phyloP scores from a whole-genome alignment of 2,888 invertebrate species.

The Cephus runcator region DNA sequence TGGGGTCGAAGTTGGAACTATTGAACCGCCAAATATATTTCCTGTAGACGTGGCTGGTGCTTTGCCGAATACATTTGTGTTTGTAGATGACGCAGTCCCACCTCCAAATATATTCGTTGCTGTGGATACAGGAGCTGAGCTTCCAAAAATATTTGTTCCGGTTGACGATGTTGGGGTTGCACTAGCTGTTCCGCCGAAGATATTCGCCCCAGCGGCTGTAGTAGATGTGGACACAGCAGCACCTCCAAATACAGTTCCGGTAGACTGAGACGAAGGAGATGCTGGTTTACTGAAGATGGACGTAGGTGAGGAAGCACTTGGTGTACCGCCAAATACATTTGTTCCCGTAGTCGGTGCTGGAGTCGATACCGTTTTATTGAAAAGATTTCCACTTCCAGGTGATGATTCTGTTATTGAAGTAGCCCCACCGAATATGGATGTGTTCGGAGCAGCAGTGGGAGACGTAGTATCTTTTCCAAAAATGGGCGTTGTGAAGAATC shows the following conservation, averaged over 20 bases:
- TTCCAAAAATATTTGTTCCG: not conserved
- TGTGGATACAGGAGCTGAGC: not conserved
- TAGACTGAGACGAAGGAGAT: not conserved
- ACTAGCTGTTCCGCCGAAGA: not conserved
- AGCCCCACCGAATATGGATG: constrained; percentile 25
- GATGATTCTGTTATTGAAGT: not conserved
- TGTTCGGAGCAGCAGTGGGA: constrained; percentile 9
- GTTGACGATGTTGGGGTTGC: not conserved
- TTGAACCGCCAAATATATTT: constrained; percentile 16
- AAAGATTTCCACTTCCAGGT: not conserved
- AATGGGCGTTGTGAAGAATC: not conserved
- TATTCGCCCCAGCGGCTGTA: not conserved
- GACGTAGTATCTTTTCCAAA: not conserved
- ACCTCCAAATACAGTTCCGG: not conserved
- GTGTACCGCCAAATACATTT: not conserved
- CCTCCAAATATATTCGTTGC: not conserved
- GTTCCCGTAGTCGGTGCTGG: not conserved
- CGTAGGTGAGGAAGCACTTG: not conserved
- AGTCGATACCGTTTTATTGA: not conserved
- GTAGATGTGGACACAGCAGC: not conserved
- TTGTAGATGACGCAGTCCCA: not conserved
- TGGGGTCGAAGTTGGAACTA: constrained; percentile 21
- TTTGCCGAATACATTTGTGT: constrained; percentile 14
- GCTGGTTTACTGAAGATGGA: not conserved
- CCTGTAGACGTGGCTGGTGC: constrained; percentile 6